Evolutionary conservation across 1,140 invertebrate species (phyloP).

Genomic region (Panonychus citri): DNA sequence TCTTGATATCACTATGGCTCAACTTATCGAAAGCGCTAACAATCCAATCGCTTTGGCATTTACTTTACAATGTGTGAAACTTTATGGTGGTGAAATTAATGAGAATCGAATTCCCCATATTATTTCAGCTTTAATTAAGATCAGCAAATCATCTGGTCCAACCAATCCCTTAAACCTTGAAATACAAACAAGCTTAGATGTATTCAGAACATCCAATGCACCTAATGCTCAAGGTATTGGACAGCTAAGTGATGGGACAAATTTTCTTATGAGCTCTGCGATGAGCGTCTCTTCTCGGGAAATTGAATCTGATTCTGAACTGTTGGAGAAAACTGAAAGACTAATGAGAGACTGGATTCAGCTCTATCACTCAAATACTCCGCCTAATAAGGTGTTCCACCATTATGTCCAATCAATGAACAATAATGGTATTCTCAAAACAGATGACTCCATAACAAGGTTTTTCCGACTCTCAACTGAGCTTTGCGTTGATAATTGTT

Average conservation of each 20-base stretch:
- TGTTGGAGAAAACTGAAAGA: constrained; percentile 85
- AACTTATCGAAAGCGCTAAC: constrained; percentile 20
- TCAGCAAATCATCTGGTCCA: constrained; percentile 1
- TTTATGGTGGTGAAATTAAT: constrained; percentile 4
- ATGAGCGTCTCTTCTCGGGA: neutral
- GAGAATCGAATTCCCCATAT: constrained; percentile 6
- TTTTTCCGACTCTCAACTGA: constrained; percentile 93
- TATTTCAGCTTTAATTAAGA: constrained; percentile 6
- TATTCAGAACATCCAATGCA: neutral
- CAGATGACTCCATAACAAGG: constrained; percentile 83
- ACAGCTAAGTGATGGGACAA: neutral
- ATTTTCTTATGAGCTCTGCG: neutral
- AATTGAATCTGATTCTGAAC: constrained; percentile 51
- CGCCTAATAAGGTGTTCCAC: constrained; percentile 71
- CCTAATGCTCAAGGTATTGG: neutral
- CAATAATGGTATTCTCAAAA: constrained; percentile 60
- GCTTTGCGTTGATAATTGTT: constrained; percentile 85
- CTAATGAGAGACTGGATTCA: constrained; percentile 82
- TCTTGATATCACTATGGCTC: constrained; percentile 61
- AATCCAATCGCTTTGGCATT: constrained; percentile 6
- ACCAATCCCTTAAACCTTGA: constrained; percentile 6
- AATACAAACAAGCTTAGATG: constrained; percentile 5
- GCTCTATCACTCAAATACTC: constrained; percentile 54
- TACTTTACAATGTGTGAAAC: constrained; percentile 9
- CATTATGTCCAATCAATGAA: constrained; percentile 53